Evolutionary conservation across 2,888 invertebrate genomes (phyloP).

Genomic region (Bellardia bayeri): DNA sequence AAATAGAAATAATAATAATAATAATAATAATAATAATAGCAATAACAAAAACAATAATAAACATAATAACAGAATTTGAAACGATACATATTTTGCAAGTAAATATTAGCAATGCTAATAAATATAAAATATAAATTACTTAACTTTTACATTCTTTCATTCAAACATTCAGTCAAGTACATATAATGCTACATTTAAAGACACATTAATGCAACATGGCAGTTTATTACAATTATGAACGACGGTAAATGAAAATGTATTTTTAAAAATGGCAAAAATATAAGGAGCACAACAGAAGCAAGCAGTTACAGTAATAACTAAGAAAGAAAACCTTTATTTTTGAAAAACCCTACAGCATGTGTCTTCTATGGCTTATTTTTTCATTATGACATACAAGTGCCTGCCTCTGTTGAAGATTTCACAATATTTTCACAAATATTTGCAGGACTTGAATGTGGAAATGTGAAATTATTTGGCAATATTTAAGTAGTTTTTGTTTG

Average conservation of each 20-base stretch:
- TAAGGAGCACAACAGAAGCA: not conserved
- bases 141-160: not conserved
- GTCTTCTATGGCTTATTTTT: slow-evolving; percentile 4
- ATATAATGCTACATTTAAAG: not conserved
- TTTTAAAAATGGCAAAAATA: not conserved
- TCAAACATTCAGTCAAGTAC: not conserved
- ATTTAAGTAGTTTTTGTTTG: not conserved
- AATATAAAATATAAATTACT: slow-evolving; percentile 7
- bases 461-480: not conserved
- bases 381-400: no score
- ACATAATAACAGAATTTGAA: not conserved
- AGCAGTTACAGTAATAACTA: not conserved
- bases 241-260: not conserved
- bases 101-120: slow-evolving; percentile 8
- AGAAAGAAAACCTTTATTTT: not conserved
- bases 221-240: not conserved
- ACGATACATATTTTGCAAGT: slow-evolving; percentile 12
- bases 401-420: not conserved
- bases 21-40: not conserved
- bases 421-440: not conserved
- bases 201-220: slow-evolving; percentile 9
- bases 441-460: not conserved
- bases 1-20: not conserved
- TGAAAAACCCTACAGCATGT: not conserved
- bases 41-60: slow-evolving; percentile 1